Evolutionary conservation across 2,113 vertebrate genomes (phyloP).

Genomic region (Sturnus vulgaris): DNA sequence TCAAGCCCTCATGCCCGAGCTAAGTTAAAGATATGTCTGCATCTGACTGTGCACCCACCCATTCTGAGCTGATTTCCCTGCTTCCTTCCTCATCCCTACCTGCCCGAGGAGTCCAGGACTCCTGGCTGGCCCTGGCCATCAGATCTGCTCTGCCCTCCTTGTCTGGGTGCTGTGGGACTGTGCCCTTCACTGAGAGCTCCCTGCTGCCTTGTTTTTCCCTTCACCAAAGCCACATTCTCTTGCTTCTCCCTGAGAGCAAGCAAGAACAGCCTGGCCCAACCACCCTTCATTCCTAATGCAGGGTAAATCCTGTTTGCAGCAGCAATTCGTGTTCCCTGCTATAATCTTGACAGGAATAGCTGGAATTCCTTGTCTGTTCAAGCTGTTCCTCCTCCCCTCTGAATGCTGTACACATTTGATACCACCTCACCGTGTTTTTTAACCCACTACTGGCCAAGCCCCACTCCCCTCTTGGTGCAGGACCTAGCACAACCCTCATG

Average conservation of each 20-base stretch:
- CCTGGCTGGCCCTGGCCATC: not conserved
- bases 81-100: not conserved
- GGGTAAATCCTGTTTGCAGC: not conserved
- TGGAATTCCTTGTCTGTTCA: not conserved
- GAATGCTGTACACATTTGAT: not conserved
- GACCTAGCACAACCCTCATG: not conserved
- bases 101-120: not conserved
- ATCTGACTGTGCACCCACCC: not conserved
- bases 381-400: not conserved
- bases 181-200: not conserved
- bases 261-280: not conserved
- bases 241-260: not conserved
- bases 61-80: not conserved
- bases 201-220: not conserved
- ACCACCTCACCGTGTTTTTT: not conserved
- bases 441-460: not conserved
- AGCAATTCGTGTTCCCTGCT: not conserved
- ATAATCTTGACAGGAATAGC: not conserved
- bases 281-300: not conserved
- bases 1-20: not conserved
- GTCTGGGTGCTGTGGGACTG: not conserved
- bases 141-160: not conserved
- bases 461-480: not conserved
- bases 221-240: not conserved
- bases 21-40: not conserved